These are phyloP conservation scores for Meliscaeva auricollis DNA, from an alignment of 2,888 invertebrate species.

Conservation along the genomic window DNA sequence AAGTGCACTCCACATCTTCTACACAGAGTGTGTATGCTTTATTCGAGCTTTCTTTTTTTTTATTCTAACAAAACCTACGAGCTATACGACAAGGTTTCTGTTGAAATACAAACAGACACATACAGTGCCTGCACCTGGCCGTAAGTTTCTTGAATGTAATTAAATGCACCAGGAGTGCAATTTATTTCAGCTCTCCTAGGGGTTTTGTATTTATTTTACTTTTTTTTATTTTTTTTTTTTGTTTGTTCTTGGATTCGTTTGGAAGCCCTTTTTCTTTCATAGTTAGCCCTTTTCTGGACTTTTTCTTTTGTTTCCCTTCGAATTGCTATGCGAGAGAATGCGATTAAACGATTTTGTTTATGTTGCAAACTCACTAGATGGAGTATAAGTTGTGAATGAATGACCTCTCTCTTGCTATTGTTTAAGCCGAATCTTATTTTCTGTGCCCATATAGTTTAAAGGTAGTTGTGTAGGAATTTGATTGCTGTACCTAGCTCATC, in stretches of 20 bases:
- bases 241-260: background rate
- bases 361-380: background rate
- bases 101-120: constrained; percentile 18
- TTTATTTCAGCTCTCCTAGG: constrained; percentile 54
- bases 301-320: constrained; percentile 31
- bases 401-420: background rate
- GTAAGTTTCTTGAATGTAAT: constrained; percentile 63
- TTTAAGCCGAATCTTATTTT: background rate
- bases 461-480: background rate
- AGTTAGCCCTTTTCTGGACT: constrained; percentile 30
- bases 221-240: background rate
- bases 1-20: constrained; percentile 52
- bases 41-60: constrained; percentile 10
- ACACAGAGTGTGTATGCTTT: constrained; percentile 27
- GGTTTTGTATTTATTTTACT: background rate
- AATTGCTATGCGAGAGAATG: background rate
- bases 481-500: background rate
- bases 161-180: constrained; percentile 72
- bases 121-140: constrained; percentile 36
- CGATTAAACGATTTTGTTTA: constrained; percentile 8
- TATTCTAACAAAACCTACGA: background rate
- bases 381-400: background rate
- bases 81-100: constrained; percentile 31
- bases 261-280: constrained; percentile 3
- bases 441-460: background rate